phyloP scores from a whole-genome alignment of 1,140 invertebrate species.

The Ditylenchus dipsaci region DNA sequence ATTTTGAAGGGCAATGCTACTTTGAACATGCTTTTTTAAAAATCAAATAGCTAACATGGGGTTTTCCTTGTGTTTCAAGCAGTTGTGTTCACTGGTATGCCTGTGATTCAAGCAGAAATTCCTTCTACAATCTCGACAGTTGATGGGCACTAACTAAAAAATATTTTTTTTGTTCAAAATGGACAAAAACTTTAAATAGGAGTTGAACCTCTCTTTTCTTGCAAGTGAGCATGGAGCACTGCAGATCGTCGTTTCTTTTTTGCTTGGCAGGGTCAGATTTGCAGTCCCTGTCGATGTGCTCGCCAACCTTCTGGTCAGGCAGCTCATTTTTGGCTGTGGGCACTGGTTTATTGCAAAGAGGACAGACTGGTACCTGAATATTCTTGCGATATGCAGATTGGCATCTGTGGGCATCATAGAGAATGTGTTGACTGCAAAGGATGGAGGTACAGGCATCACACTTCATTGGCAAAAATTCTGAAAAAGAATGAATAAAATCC shows the following conservation, averaged over 20 bases:
- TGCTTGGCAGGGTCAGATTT: constrained; percentile 11
- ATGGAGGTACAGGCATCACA: not conserved
- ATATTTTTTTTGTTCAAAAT: too few species aligned
- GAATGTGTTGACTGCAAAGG: constrained; percentile 17
- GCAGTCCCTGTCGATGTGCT: constrained; percentile 28
- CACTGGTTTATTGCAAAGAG: constrained; percentile 27
- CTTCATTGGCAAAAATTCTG: constrained; percentile 18
- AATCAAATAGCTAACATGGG: not conserved
- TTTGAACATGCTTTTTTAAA: too few species aligned
- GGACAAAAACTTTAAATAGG: too few species aligned
- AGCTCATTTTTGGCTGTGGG: constrained; percentile 20
- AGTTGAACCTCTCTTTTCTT: constrained; percentile 8
- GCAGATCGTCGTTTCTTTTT: not conserved
- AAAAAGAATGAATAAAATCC: not conserved
- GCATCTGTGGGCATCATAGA: constrained; percentile 19
- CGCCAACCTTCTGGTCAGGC: constrained; percentile 19
- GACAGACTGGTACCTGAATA: constrained; percentile 23
- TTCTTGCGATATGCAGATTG: constrained; percentile 2
- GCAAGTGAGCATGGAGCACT: constrained; percentile 6
- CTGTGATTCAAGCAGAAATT: constrained; percentile 5
- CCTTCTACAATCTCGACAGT: constrained; percentile 2
- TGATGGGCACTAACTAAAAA: constrained; percentile 9
- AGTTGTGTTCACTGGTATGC: not conserved
- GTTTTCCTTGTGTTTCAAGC: not conserved
- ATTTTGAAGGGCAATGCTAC: too few species aligned